A percentile compares a stretch with the other conserved stretches of the same genome.
These are phyloP conservation scores for Palloptera scutellata DNA, from an alignment of 2,888 invertebrate species.

Conservation along the genomic window DNA sequence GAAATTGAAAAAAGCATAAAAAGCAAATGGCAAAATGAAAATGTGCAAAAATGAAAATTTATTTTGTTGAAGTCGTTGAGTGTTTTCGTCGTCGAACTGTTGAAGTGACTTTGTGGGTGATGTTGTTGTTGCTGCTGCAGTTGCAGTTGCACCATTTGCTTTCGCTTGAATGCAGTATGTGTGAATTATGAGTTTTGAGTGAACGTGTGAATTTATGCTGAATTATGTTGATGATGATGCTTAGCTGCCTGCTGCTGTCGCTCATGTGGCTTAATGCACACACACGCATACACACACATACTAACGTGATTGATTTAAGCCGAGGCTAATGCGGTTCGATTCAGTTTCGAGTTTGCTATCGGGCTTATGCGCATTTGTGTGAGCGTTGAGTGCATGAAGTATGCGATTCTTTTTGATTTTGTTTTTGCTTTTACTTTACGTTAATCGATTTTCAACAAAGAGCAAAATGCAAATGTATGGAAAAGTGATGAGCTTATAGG, in stretches of 20 bases:
- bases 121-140: not conserved
- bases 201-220: slow-evolving; percentile 8
- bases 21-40: slow-evolving; percentile 29
- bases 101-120: not conserved
- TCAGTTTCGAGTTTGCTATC: too few relatives aligned
- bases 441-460: slow-evolving; percentile 24
- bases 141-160: not conserved
- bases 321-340: slow-evolving; percentile 6
- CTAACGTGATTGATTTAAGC: slow-evolving; percentile 24
- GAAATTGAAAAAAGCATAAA: slow-evolving; percentile 34
- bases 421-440: slow-evolving; percentile 6
- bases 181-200: not conserved
- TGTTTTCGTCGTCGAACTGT: not conserved
- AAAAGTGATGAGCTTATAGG: too few relatives aligned
- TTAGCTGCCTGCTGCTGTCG: not conserved
- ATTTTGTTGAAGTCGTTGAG: slow-evolving; percentile 1
- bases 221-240: slow-evolving; percentile 11
- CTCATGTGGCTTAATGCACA: not conserved
- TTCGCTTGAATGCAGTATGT: not conserved
- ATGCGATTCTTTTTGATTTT: too few relatives aligned
- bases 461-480: too few relatives aligned
- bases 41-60: slow-evolving; percentile 11
- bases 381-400: too few relatives aligned
- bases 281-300: not conserved
- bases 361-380: too few relatives aligned